Evolutionary conservation across 1,140 invertebrate species (phyloP).

Genomic region (Scaptomyza pallida): DNA sequence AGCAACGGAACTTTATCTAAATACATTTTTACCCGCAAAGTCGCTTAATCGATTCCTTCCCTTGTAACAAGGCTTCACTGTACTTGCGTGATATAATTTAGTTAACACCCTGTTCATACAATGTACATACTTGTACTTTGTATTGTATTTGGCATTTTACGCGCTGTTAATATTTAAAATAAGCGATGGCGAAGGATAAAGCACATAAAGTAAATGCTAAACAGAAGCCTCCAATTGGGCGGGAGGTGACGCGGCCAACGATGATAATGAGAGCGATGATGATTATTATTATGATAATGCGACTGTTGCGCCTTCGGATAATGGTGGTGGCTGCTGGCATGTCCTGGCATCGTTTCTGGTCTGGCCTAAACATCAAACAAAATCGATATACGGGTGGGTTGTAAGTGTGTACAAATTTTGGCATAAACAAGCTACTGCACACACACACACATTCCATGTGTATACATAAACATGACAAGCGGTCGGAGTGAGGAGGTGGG

Average conservation of each 20-base stretch:
- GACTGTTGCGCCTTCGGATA: slow-evolving; percentile 45
- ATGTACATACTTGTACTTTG: slow-evolving; percentile 10
- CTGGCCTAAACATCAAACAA: slow-evolving; percentile 76
- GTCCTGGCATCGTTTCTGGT: slow-evolving; percentile 33
- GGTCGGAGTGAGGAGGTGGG: slow-evolving; percentile 7
- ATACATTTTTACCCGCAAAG: too few species aligned
- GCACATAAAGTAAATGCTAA: slow-evolving; percentile 46
- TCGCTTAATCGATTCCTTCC: too few species aligned
- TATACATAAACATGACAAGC: slow-evolving; percentile 36
- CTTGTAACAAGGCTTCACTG: not conserved
- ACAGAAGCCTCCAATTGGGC: slow-evolving; percentile 41
- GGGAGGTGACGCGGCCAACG: too few species aligned
- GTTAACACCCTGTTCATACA: slow-evolving; percentile 42
- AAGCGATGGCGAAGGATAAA: slow-evolving; percentile 52
- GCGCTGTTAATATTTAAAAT: slow-evolving; percentile 78
- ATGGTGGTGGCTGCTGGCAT: slow-evolving; percentile 42
- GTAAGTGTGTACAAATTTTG: slow-evolving; percentile 64
- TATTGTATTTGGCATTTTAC: slow-evolving; percentile 61
- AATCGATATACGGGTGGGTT: slow-evolving; percentile 73
- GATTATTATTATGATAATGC: slow-evolving; percentile 34
- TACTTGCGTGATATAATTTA: not conserved
- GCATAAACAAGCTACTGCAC: slow-evolving; percentile 69
- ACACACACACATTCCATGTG: slow-evolving; percentile 15
- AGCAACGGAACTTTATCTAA: too few species aligned
- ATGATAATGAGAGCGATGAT: not conserved